Conservation (phyloP, 2,113 vertebrate genomes). For the Corapipo altera region DNA sequence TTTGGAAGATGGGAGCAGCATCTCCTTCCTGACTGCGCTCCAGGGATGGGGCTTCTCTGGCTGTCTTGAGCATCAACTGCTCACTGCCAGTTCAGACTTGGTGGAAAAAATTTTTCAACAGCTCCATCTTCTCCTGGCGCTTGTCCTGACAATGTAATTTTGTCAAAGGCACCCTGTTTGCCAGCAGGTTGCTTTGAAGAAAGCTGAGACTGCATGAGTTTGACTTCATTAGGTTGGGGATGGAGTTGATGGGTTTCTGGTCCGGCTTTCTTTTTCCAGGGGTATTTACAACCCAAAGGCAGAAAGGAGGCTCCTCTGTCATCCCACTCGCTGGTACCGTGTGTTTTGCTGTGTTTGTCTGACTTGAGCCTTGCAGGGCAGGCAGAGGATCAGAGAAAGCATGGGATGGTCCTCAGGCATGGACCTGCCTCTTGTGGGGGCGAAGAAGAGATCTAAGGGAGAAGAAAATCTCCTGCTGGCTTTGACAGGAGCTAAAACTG, state of each 20-base stretch:
- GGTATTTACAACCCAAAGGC: background rate
- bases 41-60: slow-evolving; percentile 1
- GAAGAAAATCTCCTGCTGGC: background rate
- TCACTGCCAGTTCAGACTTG: slow-evolving; percentile 7
- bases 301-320: background rate
- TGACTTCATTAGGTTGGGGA: background rate
- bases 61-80: slow-evolving; percentile 31
- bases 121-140: background rate
- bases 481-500: background rate
- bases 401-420: background rate
- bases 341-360: background rate
- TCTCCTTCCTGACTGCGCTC: background rate
- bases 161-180: background rate
- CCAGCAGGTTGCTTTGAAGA: background rate
- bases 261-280: background rate
- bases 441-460: background rate
- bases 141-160: background rate
- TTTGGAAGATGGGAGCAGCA: slow-evolving; percentile 2
- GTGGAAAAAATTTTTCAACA: background rate
- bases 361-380: background rate
- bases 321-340: rapidly evolving
- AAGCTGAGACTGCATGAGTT: background rate
- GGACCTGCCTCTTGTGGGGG: background rate
- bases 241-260: background rate
- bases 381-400: background rate